A percentile compares a stretch with the other conserved stretches of the same genome.
These are phyloP conservation scores for Philypnodon macrostomus DNA, from an alignment of 2,797 vertebrate genomes.

Conservation along the genomic window DNA sequence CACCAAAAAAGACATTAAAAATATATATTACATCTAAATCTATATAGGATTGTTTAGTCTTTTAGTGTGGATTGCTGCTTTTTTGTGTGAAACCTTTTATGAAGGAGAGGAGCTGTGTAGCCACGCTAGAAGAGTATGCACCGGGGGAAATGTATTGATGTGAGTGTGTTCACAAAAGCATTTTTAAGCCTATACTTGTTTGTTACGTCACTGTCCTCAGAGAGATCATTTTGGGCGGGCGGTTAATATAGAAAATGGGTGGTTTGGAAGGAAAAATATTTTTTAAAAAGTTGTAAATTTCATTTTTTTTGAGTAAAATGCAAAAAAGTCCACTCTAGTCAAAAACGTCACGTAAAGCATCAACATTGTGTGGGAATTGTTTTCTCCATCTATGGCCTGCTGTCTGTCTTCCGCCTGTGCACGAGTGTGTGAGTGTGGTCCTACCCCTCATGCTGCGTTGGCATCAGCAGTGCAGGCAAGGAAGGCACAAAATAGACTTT, in stretches of 20 bases:
- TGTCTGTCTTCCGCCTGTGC: not conserved
- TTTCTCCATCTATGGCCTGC: slow-evolving; percentile 24
- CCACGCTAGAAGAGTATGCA: slow-evolving; percentile 10
- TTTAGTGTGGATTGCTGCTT: slow-evolving; percentile 69
- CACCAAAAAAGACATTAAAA: slow-evolving; percentile 43
- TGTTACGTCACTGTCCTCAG: slow-evolving; percentile 71
- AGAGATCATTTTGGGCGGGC: slow-evolving; percentile 53
- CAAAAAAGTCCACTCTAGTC: slow-evolving; percentile 38
- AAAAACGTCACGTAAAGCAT: slow-evolving; percentile 44
- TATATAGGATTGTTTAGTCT: slow-evolving; percentile 51
- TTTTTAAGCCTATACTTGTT: slow-evolving; percentile 29
- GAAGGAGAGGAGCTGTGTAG: slow-evolving; percentile 38
- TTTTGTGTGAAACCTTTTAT: slow-evolving; percentile 28
- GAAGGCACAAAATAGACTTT: slow-evolving; percentile 17
- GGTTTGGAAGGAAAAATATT: slow-evolving; percentile 12
- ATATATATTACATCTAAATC: slow-evolving; percentile 21
- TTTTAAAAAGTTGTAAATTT: slow-evolving; percentile 55
- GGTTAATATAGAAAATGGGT: slow-evolving; percentile 26
- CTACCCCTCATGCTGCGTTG: slow-evolving; percentile 24
- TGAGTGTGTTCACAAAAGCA: slow-evolving; percentile 47
- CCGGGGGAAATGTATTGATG: slow-evolving; percentile 24
- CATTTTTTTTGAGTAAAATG: slow-evolving; percentile 60
- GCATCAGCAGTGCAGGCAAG: slow-evolving; percentile 45
- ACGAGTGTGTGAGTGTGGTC: slow-evolving; percentile 16
- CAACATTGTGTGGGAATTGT: slow-evolving; percentile 27